Evolutionary conservation across 2,888 invertebrate species (phyloP).

Genomic region (Drosophila heteroneura): DNA sequence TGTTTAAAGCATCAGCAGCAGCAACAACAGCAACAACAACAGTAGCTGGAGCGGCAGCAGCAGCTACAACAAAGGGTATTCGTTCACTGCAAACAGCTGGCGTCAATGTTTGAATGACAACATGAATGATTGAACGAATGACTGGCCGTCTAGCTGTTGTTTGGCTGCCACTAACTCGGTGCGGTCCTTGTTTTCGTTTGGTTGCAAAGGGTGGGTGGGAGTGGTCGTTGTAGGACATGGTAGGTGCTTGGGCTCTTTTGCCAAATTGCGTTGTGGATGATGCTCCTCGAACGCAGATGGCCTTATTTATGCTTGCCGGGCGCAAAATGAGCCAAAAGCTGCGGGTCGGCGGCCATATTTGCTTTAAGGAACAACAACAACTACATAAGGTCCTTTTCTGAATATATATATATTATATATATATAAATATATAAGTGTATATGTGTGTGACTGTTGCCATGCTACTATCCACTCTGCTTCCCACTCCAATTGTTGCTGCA

Average conservation of each 20-base stretch:
- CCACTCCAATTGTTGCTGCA: slow-evolving; percentile 50
- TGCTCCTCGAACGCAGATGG: slow-evolving; percentile 42
- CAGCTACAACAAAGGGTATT: slow-evolving; percentile 30
- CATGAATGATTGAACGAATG: slow-evolving; percentile 72
- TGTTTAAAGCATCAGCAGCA: slow-evolving; percentile 46
- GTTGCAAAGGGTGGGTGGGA: too few species aligned
- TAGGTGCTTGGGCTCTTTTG: slow-evolving; percentile 35
- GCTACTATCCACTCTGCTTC: slow-evolving; percentile 30
- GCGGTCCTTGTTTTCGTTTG: slow-evolving; percentile 13
- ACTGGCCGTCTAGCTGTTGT: slow-evolving; percentile 34
- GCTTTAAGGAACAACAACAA: slow-evolving; percentile 49
- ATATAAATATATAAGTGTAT: neutral
- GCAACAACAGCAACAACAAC: slow-evolving; percentile 13
- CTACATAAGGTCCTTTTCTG: slow-evolving; percentile 14
- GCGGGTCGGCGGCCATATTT: slow-evolving; percentile 65
- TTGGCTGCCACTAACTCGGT: slow-evolving; percentile 7
- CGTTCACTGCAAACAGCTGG: slow-evolving; percentile 53
- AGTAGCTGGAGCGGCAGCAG: neutral
- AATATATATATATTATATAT: neutral
- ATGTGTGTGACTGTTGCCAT: slow-evolving; percentile 46
- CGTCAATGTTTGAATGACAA: slow-evolving; percentile 73
- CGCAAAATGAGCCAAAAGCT: slow-evolving; percentile 72
- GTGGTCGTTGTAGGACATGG: neutral
- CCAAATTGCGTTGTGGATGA: slow-evolving; percentile 62
- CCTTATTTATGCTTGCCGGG: slow-evolving; percentile 66